These are phyloP conservation scores for Gopherus flavomarginatus DNA, from an alignment of 2,113 vertebrate species.

Conservation along the genomic window DNA sequence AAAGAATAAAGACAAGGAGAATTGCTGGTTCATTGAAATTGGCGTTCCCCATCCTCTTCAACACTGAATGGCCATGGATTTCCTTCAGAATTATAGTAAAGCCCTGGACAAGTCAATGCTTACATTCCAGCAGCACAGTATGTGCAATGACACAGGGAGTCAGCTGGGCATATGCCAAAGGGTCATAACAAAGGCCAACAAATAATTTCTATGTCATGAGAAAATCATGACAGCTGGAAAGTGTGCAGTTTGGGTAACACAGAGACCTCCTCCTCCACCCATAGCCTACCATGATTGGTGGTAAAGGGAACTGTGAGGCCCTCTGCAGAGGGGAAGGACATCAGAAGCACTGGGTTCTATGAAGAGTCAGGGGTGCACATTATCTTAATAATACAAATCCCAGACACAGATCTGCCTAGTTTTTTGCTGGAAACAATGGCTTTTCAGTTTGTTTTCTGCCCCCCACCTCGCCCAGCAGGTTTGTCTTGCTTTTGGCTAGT, in stretches of 20 bases:
- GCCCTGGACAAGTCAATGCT: conserved; percentile 53
- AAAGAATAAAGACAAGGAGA: not conserved
- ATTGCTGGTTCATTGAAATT: not conserved
- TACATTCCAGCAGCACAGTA: conserved; percentile 67
- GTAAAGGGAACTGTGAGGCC: fast-evolving
- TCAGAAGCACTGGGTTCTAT: fast-evolving
- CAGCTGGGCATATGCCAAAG: conserved; percentile 62
- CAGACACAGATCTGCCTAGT: fast-evolving
- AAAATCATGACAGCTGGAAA: not conserved
- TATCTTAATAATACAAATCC: not conserved
- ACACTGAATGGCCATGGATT: conserved; percentile 22
- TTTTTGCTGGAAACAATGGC: not conserved
- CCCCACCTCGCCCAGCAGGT: not conserved
- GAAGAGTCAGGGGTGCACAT: not conserved
- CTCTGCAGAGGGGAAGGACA: not conserved
- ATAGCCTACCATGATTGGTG: not conserved
- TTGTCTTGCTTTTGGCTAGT: conserved; percentile 13
- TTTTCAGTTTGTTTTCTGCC: not conserved
- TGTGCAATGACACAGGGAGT: conserved; percentile 71
- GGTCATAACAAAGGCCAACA: conserved; percentile 53
- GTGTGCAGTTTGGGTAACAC: not conserved
- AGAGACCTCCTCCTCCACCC: not conserved
- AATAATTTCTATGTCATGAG: conserved; percentile 42
- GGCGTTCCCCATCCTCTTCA: not conserved
- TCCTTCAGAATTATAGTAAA: conserved; percentile 42